These are phyloP conservation scores for Drosophila arizonae DNA, from an alignment of 1,140 invertebrate species.

Conservation along the genomic window DNA sequence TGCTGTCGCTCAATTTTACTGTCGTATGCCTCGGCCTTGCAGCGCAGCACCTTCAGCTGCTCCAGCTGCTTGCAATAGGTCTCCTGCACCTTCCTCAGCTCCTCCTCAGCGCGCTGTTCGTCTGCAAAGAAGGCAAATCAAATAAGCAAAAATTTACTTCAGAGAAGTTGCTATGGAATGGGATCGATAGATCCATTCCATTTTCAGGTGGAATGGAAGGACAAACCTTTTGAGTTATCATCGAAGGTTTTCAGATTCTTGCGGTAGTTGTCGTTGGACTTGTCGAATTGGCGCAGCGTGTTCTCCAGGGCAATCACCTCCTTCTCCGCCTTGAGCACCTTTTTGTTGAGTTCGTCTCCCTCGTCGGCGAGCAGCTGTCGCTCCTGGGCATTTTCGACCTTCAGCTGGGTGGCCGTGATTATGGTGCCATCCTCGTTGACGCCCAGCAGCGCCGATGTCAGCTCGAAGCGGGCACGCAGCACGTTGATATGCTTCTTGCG, in stretches of 20 bases:
- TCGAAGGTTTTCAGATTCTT: slow-evolving; percentile 82
- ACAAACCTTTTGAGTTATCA: slow-evolving; percentile 50
- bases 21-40: slow-evolving; percentile 54
- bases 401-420: slow-evolving; percentile 85
- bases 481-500: slow-evolving; percentile 84
- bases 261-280: slow-evolving; percentile 86
- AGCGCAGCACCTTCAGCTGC: slow-evolving; percentile 66
- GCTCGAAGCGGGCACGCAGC: slow-evolving; percentile 83
- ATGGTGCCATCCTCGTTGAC: slow-evolving; percentile 84
- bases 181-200: no score
- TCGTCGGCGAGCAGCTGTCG: slow-evolving; percentile 86
- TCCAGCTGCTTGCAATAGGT: slow-evolving; percentile 52
- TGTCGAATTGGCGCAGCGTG: slow-evolving; percentile 86
- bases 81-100: slow-evolving; percentile 56
- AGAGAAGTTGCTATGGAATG: no score
- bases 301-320: slow-evolving; percentile 89
- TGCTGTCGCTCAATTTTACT: slow-evolving; percentile 44
- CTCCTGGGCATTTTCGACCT: slow-evolving; percentile 86
- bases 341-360: slow-evolving; percentile 86
- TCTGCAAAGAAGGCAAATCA: slow-evolving; percentile 43
- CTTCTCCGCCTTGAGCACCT: slow-evolving; percentile 86
- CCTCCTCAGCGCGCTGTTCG: slow-evolving; percentile 41
- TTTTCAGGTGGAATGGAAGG: no score
- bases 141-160: slow-evolving; percentile 64
- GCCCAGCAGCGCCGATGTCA: slow-evolving; percentile 80